Base-by-base conservation (phyloP, 2,113 vertebrate genomes). In the Phodopus roborovskii region DNA sequence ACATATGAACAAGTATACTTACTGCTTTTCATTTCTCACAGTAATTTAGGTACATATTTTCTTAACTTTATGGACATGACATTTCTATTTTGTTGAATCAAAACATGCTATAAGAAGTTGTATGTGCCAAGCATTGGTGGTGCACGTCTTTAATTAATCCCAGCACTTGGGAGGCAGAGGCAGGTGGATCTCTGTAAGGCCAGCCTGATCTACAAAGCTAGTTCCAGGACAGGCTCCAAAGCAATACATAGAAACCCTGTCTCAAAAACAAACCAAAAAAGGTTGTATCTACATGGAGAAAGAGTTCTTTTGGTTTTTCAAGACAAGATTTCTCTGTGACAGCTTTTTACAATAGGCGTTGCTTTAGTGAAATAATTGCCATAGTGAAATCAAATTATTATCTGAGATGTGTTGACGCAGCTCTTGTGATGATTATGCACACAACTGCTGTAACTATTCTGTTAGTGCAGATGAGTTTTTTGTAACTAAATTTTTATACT, bases 381-480 rank as follows among this genome's bases (percentile, higher is more conserved):
- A 96, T 96, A 98, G 96, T 98, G 97, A 97, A 92, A 93, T 22
- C 62, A 91, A 68, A 82, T 95, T 96, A 83, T 95, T 96, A 71
- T 97, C 94, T 88, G 95, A 98, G 96, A 87, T 88, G 92, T 98
- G 39, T 98, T 66, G 97, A 98, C 98, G 97, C 84, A 90, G 87
- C 91, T 96, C 96, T 93, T 98, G 97, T 98, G 97, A 98, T 98
- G 97, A 94, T 98, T 97, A 97, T 96, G 96, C 98, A 83, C 97
- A 94, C 95, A 98, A 97, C 97, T 98, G 97, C 95, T 98, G 68
- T 97, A 97, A 97, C 94, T 98, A 77, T 98, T 98, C 96, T 97
- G 95, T 98, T 96, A 96, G 0, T 97, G 95, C 95, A 97, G 36
- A 1, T 28, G 48, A 53, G 30, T 88, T 48, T 56, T 48, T 98